Percentiles rank a stretch among this genome's conserved stretches.
Conservation (phyloP, 2,113 vertebrate genomes). For the Actenoides hombroni region DNA sequence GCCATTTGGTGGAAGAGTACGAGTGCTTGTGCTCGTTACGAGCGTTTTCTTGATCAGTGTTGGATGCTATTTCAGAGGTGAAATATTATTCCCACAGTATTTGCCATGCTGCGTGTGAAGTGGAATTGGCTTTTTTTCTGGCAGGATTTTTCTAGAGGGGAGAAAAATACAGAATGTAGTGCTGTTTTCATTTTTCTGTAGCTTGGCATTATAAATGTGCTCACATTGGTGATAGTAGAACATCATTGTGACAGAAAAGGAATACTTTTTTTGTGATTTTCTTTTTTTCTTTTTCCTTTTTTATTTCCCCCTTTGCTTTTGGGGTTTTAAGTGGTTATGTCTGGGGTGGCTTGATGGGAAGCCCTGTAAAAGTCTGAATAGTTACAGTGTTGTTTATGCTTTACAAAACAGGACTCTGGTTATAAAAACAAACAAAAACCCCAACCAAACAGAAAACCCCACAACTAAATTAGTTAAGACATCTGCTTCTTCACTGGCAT, state of each 20-base stretch:
- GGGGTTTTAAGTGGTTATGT: background rate
- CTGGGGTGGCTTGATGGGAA: background rate
- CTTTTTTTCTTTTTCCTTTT: too few relatives aligned
- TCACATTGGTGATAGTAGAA: background rate
- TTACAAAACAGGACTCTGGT: background rate
- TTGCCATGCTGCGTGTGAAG: background rate
- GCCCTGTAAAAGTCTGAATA: background rate
- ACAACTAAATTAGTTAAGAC: background rate
- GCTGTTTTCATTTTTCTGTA: background rate
- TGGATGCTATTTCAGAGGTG: rapidly evolving
- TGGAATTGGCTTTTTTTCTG: background rate
- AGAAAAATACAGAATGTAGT: rapidly evolving
- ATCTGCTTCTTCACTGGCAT: background rate
- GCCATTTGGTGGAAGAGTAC: rapidly evolving
- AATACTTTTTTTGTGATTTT: background rate
- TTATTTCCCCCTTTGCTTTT: background rate
- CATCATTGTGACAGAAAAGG: background rate
- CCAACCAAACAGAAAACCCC: too few relatives aligned
- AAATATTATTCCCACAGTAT: rapidly evolving
- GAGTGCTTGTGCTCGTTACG: background rate
- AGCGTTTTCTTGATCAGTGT: rapidly evolving
- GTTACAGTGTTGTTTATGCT: background rate
- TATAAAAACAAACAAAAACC: background rate
- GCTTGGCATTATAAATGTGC: rapidly evolving
- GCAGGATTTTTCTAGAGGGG: background rate